Conservation (phyloP, 2,888 invertebrate species). For the Sericinus montela region DNA sequence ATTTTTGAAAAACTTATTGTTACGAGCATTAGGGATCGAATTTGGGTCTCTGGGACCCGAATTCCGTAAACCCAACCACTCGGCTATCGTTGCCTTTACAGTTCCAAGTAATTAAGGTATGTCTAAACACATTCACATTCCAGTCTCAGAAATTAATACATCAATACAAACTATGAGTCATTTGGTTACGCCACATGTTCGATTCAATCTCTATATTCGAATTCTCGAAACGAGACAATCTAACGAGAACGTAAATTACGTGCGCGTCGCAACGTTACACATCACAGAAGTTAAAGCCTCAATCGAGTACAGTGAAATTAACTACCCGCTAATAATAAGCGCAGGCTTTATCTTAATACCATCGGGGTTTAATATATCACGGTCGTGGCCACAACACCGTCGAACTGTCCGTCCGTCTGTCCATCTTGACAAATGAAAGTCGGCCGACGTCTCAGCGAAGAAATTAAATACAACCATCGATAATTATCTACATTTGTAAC, state of each 20-base stretch:
- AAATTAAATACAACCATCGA: slow-evolving; percentile 44
- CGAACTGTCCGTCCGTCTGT: slow-evolving; percentile 38
- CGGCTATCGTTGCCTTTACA: too few species aligned
- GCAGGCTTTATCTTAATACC: slow-evolving; percentile 45
- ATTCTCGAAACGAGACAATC: slow-evolving; percentile 9
- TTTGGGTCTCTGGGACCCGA: too few species aligned
- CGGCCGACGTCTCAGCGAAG: slow-evolving; percentile 35
- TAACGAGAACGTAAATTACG: background rate
- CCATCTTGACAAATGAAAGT: slow-evolving; percentile 47
- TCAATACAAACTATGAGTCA: slow-evolving; percentile 8
- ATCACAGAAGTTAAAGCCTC: slow-evolving; percentile 16
- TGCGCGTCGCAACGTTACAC: background rate
- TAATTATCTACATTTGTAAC: slow-evolving; percentile 40
- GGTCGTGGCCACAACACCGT: slow-evolving; percentile 39
- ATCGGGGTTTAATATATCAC: slow-evolving; percentile 53
- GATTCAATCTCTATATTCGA: background rate
- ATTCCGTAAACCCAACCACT: too few species aligned
- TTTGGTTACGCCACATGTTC: slow-evolving; percentile 1
- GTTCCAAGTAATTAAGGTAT: too few species aligned
- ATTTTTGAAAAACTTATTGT: too few species aligned
- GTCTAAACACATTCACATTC: too few species aligned
- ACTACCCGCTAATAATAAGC: slow-evolving; percentile 36
- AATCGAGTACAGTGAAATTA: slow-evolving; percentile 36
- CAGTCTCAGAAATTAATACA: background rate
- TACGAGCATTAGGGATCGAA: too few species aligned